These are phyloP conservation scores for Bicyclus anynana DNA, from an alignment of 1,140 invertebrate species.

Conservation along the genomic window DNA sequence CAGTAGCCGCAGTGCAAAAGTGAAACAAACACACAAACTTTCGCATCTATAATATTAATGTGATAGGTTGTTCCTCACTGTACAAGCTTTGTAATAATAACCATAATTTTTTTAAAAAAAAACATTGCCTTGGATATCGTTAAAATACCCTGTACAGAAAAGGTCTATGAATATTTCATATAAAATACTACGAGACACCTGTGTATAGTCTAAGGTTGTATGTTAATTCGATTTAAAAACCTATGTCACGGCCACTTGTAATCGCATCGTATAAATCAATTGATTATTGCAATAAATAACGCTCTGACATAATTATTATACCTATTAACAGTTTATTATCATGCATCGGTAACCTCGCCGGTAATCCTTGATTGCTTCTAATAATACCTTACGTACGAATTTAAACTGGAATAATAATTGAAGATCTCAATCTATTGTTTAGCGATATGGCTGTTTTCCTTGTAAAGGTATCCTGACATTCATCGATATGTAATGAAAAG, in stretches of 20 bases:
- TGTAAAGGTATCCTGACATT: background rate
- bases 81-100: background rate
- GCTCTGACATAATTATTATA: conserved; percentile 35
- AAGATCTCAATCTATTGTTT: conserved; percentile 15
- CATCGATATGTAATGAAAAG: too few species aligned
- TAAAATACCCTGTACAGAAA: too few species aligned
- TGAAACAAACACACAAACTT: too few species aligned
- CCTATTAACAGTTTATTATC: conserved; percentile 33
- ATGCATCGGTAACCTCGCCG: conserved; percentile 31
- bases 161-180: background rate
- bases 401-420: conserved; percentile 43
- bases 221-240: conserved; percentile 11
- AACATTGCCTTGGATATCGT: too few species aligned
- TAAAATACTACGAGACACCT: background rate
- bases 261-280: conserved; percentile 21
- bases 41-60: too few species aligned
- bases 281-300: conserved; percentile 29
- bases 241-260: conserved; percentile 16
- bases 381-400: conserved; percentile 32
- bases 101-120: too few species aligned
- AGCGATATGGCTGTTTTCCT: background rate
- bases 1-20: too few species aligned
- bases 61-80: too few species aligned
- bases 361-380: conserved; percentile 38
- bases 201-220: background rate